Evolutionary conservation across 2,888 invertebrate genomes (phyloP).

Genomic region (Eupithecia dodoneata): DNA sequence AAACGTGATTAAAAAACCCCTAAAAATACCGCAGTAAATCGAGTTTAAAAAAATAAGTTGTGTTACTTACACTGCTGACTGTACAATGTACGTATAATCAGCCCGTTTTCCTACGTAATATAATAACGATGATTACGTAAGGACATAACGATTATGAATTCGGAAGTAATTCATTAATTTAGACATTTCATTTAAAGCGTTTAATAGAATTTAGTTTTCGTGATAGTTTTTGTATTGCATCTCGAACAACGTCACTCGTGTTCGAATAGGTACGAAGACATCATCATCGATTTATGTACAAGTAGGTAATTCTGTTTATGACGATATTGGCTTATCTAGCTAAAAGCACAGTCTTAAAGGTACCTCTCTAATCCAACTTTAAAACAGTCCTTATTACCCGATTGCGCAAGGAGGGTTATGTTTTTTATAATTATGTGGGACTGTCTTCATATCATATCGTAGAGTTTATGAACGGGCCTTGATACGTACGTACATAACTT

Average conservation of each 20-base stretch:
- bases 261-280: too few species aligned
- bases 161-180: neutral
- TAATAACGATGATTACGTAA: neutral
- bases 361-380: too few species aligned
- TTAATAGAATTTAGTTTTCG: neutral
- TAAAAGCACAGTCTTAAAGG: too few species aligned
- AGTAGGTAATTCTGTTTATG: neutral
- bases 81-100: neutral
- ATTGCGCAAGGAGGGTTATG: too few species aligned
- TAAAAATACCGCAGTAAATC: too few species aligned
- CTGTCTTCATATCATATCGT: too few species aligned
- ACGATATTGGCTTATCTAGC: neutral
- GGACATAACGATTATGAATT: neutral
- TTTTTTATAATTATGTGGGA: too few species aligned
- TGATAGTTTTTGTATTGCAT: neutral
- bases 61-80: neutral
- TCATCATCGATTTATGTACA: neutral
- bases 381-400: too few species aligned
- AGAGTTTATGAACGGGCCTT: too few species aligned
- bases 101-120: neutral
- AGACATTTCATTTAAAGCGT: neutral
- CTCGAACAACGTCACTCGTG: neutral
- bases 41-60: neutral
- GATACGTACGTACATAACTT: too few species aligned
- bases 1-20: neutral